Evolutionary conservation across 2,888 invertebrate genomes (phyloP).

Genomic region (Sesia apiformis): DNA sequence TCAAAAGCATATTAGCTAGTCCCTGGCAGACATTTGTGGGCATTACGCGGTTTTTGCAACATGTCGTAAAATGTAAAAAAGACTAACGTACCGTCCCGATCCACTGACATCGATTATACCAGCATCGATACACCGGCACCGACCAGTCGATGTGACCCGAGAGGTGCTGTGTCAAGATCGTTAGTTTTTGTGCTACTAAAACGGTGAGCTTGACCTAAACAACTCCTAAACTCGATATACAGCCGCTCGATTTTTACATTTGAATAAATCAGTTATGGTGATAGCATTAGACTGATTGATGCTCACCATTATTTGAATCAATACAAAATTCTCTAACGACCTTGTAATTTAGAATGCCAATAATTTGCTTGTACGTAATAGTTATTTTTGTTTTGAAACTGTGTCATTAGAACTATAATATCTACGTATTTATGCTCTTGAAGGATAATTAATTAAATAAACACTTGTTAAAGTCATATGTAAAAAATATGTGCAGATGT

Average conservation of each 20-base stretch:
- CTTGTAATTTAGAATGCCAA: too few relatives aligned
- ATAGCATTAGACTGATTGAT: too few relatives aligned
- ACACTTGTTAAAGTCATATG: neutral
- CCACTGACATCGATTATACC: constrained; percentile 32
- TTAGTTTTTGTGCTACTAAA: constrained; percentile 3
- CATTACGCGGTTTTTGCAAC: neutral
- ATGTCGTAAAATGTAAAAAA: constrained; percentile 19
- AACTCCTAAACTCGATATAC: constrained; percentile 6
- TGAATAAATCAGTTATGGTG: too few relatives aligned
- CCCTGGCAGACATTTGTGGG: neutral
- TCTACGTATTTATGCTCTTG: neutral
- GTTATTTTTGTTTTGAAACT: too few relatives aligned
- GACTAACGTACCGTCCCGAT: constrained; percentile 20
- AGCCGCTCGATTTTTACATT: too few relatives aligned
- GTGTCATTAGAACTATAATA: constrained; percentile 9
- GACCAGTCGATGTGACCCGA: neutral
- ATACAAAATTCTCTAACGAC: too few relatives aligned
- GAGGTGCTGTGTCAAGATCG: constrained; percentile 39
- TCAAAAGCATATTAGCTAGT: neutral
- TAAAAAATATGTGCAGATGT: neutral
- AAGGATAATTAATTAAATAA: neutral
- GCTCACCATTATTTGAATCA: too few relatives aligned
- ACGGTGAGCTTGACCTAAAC: constrained; percentile 21
- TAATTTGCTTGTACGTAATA: too few relatives aligned
- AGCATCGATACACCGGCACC: neutral